phyloP scores from a whole-genome alignment of 1,140 invertebrate species.

The Elysia chlorotica region DNA sequence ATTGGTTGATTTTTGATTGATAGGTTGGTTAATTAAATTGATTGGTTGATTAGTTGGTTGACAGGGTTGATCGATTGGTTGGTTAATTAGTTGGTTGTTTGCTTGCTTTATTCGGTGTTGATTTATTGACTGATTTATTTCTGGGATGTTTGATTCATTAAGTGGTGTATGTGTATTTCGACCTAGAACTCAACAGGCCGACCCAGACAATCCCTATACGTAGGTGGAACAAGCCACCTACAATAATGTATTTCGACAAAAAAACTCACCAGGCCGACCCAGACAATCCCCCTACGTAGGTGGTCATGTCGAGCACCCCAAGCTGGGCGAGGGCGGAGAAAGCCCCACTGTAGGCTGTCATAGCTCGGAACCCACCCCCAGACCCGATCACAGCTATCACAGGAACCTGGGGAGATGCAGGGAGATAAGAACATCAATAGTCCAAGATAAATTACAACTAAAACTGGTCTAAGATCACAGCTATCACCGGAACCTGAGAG shows the following conservation, averaged over 20 bases:
- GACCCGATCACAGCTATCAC: conserved; percentile 62
- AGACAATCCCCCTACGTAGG: conserved; percentile 63
- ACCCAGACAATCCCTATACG: conserved; percentile 64
- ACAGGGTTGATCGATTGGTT: background rate
- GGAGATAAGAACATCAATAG: conserved; percentile 1
- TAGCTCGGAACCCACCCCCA: conserved; percentile 65
- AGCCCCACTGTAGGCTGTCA: conserved; percentile 62
- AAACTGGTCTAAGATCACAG: background rate
- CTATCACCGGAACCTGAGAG: conserved; percentile 58
- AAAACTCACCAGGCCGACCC: conserved; percentile 63
- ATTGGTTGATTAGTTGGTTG: background rate
- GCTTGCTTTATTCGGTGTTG: background rate
- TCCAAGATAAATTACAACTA: background rate
- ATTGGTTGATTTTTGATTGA: too few relatives aligned
- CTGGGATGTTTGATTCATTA: background rate
- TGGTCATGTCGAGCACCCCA: conserved; percentile 60
- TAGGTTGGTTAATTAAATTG: too few relatives aligned
- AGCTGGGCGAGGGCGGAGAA: conserved; percentile 60
- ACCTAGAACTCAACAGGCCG: background rate
- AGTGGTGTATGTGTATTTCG: background rate
- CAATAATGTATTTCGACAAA: too few relatives aligned
- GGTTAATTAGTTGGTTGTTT: background rate
- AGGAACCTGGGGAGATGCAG: conserved; percentile 54
- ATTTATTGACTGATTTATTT: background rate
- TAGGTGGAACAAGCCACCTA: too few relatives aligned